These are phyloP conservation scores for Neomorphus geoffroyi DNA, from an alignment of 2,797 vertebrate genomes.

Conservation along the genomic window DNA sequence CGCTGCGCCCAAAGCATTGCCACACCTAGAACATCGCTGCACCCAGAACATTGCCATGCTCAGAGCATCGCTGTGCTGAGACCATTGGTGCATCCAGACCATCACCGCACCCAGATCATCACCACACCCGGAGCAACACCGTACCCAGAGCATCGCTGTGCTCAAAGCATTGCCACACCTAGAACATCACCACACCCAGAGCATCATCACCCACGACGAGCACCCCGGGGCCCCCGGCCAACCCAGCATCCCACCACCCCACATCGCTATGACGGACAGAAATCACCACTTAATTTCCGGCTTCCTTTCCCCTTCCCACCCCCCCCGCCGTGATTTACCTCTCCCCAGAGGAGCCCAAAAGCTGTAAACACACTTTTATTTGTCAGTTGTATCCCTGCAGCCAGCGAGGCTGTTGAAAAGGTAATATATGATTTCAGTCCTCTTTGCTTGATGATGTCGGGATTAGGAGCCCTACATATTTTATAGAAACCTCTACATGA, in stretches of 20 bases:
- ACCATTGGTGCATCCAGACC: no score
- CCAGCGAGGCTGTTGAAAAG: conserved; percentile 29
- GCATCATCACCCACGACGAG: not conserved
- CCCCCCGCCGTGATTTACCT: conserved; percentile 58
- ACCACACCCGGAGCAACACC: no score
- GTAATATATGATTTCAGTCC: conserved; percentile 65
- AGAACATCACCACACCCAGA: not conserved
- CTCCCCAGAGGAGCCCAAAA: conserved; percentile 57
- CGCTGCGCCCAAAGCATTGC: no score
- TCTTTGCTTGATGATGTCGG: conserved; percentile 61
- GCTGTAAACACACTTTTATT: conserved; percentile 73
- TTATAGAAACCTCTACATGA: conserved; percentile 66
- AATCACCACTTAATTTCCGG: conserved; percentile 12
- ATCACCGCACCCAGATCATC: no score
- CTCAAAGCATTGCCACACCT: no score
- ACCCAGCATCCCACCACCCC: not conserved
- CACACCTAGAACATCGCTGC: no score
- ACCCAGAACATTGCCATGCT: no score
- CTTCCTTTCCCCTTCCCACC: not conserved
- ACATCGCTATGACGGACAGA: rapidly evolving
- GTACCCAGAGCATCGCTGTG: no score
- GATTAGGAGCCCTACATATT: conserved; percentile 73
- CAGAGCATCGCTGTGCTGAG: no score
- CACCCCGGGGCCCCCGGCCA: not conserved
- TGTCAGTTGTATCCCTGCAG: conserved; percentile 48